Conservation (phyloP, 2,113 vertebrate genomes). For the Rhea americana region DNA sequence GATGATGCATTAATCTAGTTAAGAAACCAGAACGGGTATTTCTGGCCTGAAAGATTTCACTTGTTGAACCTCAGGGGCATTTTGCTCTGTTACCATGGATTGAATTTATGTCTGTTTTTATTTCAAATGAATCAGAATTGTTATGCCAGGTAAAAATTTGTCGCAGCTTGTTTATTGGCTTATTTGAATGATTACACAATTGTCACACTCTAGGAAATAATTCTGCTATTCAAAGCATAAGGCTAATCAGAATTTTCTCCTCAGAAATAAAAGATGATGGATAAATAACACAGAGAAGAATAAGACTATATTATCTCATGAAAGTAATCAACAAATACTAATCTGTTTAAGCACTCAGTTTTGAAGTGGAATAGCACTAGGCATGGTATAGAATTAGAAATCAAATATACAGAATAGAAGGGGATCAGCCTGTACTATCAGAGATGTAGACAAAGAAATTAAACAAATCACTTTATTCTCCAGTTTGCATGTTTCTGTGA, state of each 20-base stretch:
- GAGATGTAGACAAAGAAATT: neutral
- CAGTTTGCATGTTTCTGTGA: neutral
- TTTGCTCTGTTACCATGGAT: neutral
- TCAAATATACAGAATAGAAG: neutral
- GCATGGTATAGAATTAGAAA: neutral
- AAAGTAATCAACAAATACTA: slow-evolving; percentile 59
- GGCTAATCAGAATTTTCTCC: slow-evolving; percentile 49
- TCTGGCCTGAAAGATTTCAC: slow-evolving; percentile 9
- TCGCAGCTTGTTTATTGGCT: slow-evolving; percentile 17
- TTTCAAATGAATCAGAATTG: slow-evolving; percentile 43
- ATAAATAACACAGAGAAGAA: slow-evolving; percentile 35
- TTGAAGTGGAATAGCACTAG: neutral
- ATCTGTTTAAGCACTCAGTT: slow-evolving; percentile 54
- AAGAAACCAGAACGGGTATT: slow-evolving; percentile 52
- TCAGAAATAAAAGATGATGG: slow-evolving; percentile 51
- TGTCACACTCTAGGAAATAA: slow-evolving; percentile 50
- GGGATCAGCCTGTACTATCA: neutral
- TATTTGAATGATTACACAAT: slow-evolving; percentile 50
- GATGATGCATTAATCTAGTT: neutral
- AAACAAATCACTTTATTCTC: neutral
- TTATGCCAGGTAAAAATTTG: slow-evolving; percentile 24
- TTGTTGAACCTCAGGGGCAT: neutral
- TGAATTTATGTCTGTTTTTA: slow-evolving; percentile 26
- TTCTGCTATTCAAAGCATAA: slow-evolving; percentile 38
- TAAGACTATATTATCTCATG: slow-evolving; percentile 40